A percentile compares a stretch with the other conserved stretches of the same genome.
Evolutionary conservation across 30 jellyfish, hydroid and myxozoan genomes (phyloP).

Genomic region (Hydractinia echinata): DNA sequence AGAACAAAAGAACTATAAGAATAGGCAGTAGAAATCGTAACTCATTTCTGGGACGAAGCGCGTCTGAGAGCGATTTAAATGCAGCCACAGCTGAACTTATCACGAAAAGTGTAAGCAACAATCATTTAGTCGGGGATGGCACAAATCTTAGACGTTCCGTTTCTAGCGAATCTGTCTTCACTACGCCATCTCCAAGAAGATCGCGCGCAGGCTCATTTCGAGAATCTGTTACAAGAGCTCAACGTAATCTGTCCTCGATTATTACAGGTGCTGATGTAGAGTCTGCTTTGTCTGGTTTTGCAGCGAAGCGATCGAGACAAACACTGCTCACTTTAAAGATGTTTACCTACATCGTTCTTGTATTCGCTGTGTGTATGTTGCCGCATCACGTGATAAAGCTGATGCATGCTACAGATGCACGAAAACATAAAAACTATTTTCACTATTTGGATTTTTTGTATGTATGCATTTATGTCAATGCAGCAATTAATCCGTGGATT

Average conservation of each 20-base stretch:
- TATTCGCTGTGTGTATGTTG: constrained; percentile 28
- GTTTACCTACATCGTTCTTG: constrained; percentile 4
- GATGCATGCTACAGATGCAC: neutral
- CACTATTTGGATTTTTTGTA: neutral
- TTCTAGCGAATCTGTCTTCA: neutral
- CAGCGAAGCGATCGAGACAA: constrained; percentile 25
- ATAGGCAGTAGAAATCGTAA: constrained; percentile 11
- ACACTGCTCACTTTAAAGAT: constrained; percentile 28
- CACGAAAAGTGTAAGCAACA: neutral
- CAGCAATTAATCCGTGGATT: constrained; percentile 30
- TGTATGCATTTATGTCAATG: constrained; percentile 18
- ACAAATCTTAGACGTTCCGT: neutral
- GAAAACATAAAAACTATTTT: neutral
- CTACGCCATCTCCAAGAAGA: neutral
- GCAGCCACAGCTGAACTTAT: neutral
- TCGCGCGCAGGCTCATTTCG: constrained; percentile 3
- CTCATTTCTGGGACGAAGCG: neutral
- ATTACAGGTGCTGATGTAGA: constrained; percentile 31
- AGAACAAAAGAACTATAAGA: constrained; percentile 17
- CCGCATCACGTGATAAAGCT: constrained; percentile 22
- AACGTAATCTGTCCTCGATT: constrained; percentile 17
- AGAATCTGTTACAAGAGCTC: constrained; percentile 28
- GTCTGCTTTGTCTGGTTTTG: constrained; percentile 5
- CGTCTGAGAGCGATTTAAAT: too few species aligned
- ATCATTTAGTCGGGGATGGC: neutral